Evolutionary conservation across 2,888 invertebrate species (phyloP), one percentile per base, ranked within the genome.

Genomic region (Caenorhabditis parvicauda): DNA sequence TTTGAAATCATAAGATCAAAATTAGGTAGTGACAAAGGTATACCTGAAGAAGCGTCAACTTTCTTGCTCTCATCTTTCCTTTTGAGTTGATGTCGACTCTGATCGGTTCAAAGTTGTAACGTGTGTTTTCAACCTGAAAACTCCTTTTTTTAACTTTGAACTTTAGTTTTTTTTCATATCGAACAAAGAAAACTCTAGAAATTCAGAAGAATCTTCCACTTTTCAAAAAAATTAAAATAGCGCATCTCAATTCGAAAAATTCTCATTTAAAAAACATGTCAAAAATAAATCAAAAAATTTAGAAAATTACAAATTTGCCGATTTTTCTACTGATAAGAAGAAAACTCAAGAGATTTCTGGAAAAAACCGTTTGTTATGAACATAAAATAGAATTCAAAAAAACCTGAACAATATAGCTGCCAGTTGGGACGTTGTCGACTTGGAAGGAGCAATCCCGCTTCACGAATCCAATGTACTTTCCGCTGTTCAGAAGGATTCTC

Each of bases 11-110:
- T n/a, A n/a, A n/a, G n/a, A n/a, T n/a, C n/a, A n/a, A n/a, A n/a
- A n/a, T n/a, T n/a, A n/a, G n/a, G n/a, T n/a, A n/a, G n/a, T n/a
- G n/a, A n/a, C n/a, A n/a, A n/a, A n/a, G n/a, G n/a, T n/a, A 21
- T 46, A 74, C 91, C 83, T 95, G 94, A 42, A 98, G 88, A 77
- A 90, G 88, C 83, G 94, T 95, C 0, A 98, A 90, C 84, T 90
- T 91, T 43, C 98, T 86, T 0, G 94, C 95, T 70, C 98, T 86
- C 78, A 90, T 91, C 83, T 95, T 98, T 37, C 98, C 98, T 83
- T 93, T 95, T 0, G 91, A 89, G 82, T 92, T 96, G 61, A 98
- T 94, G 84, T 98, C 98, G 1, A 98, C 93, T 62, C 98, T 86
- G 5, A 91, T 88, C 21, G 93, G 90, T 82, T 98, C 96, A 82